Evolutionary conservation across 2,113 vertebrate genomes (phyloP), one percentile per base, ranked within the genome.

Genomic region (Stercorarius parasiticus): DNA sequence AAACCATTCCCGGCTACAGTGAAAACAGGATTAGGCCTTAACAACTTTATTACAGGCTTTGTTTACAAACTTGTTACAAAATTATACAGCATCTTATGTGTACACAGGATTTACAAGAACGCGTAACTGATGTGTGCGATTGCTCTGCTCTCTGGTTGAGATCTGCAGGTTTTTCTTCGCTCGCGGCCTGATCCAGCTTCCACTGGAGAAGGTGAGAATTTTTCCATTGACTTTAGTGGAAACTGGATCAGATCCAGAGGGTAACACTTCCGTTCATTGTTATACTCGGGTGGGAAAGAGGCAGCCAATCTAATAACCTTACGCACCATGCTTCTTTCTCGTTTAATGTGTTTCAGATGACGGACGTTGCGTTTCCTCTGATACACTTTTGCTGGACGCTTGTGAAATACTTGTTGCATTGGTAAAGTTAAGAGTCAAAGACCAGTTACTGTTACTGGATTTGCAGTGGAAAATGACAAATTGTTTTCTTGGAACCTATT

Each of bases 41-140:
- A 91, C 49, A 93, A 92, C 95, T 97, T 97, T 96, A 96, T 96
- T 96, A 91, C 93, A 97, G 86, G 49, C 58, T 95, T 97, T 96
- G 86, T 95, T 94, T 96, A 95, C 94, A 95, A 94, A 97, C 62
- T 88, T 5, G 11, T 95, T 97, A 95, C 94, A 96, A 95, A 97
- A 97, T 96, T 95, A 97, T 82, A 96, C 97, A 97, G 78, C 78
- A 93, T 91, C 70, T 96, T 95, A 80, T 56, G 91, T 0, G 5
- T 94, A 95, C 90, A 96, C 70, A 85, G 42, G 89, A 77, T 95
- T 97, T 97, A 94, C 78, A 94, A 85, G 89, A 91, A 82, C 0
- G 1, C 0, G 2, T 85, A 76, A 82, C 45, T 53, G 65, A 89
- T 53, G 66, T 42, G 66, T 73, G 74, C 3, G 3, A 70, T 59